phyloP scores from a whole-genome alignment of 2,888 invertebrate genomes.

The Bhutanitis thaidina region DNA sequence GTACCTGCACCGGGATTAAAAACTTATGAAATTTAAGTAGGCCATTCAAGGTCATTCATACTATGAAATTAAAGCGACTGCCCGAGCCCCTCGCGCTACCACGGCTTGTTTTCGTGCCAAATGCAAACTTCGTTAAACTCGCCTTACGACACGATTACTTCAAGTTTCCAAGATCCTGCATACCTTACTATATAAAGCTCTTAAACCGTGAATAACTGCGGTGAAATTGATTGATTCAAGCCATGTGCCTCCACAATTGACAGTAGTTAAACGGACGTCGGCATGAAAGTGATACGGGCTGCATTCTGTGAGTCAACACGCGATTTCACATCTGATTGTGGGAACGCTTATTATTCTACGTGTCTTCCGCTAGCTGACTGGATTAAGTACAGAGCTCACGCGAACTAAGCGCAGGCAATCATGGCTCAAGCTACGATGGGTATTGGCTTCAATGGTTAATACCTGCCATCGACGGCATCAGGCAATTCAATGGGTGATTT shows the following conservation, averaged over 20 bases:
- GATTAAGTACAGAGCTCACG: constrained; percentile 28
- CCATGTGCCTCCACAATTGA: constrained; percentile 42
- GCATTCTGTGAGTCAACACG: constrained; percentile 30
- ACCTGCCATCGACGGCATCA: constrained; percentile 18
- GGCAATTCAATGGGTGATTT: constrained; percentile 10
- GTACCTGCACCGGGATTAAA: too few species aligned
- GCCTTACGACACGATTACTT: constrained; percentile 2
- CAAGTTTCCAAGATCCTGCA: constrained; percentile 14
- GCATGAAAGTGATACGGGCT: constrained; percentile 45
- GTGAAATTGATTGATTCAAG: constrained; percentile 50
- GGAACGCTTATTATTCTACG: constrained; percentile 35
- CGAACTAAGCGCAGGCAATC: constrained; percentile 26
- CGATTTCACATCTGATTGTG: constrained; percentile 44
- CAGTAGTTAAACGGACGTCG: constrained; percentile 38
- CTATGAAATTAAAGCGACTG: too few species aligned
- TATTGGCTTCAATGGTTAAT: constrained; percentile 22
- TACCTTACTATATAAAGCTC: constrained; percentile 20
- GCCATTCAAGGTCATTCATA: too few species aligned
- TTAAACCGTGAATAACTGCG: constrained; percentile 19
- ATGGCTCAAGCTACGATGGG: constrained; percentile 7
- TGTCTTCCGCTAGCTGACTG: constrained; percentile 28
- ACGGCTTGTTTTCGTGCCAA: not conserved
- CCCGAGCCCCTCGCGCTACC: too few species aligned
- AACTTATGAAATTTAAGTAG: too few species aligned
- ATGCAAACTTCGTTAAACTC: not conserved